These are phyloP conservation scores for Cyprinodon diabolis DNA, from an alignment of 2,797 vertebrate species.

Conservation along the genomic window DNA sequence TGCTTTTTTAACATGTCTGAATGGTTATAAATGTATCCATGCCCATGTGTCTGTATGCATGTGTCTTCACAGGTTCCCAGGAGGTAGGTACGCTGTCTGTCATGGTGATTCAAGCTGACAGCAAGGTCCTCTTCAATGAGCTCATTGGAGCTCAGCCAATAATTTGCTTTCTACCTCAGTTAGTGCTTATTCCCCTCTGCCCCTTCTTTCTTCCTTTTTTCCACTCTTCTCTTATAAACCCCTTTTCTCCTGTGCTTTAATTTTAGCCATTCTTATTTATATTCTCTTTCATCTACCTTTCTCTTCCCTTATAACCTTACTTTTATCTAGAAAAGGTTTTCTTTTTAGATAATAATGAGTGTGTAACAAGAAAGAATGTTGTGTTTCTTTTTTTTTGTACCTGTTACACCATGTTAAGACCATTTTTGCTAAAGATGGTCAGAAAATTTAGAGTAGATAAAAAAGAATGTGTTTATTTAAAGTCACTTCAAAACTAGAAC, in stretches of 20 bases:
- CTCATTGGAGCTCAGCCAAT: constrained; percentile 68
- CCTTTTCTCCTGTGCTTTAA: constrained; percentile 41
- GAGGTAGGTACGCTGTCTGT: constrained; percentile 63
- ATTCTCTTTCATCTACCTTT: constrained; percentile 42
- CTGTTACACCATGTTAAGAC: constrained; percentile 27
- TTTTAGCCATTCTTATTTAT: constrained; percentile 49
- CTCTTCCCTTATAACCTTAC: constrained; percentile 30
- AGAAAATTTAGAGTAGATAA: constrained; percentile 17
- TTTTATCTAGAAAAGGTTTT: constrained; percentile 33
- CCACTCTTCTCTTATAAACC: constrained; percentile 12
- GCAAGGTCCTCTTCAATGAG: constrained; percentile 66
- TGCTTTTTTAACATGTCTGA: not conserved
- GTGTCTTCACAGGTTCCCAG: constrained; percentile 34
- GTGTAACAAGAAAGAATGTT: constrained; percentile 42
- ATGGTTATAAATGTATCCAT: not conserved
- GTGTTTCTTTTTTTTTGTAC: constrained; percentile 18
- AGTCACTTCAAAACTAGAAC: not conserved
- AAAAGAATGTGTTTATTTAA: not conserved
- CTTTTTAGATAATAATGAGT: constrained; percentile 44
- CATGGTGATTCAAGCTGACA: constrained; percentile 64
- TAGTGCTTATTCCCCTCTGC: constrained; percentile 27
- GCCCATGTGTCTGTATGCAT: not conserved
- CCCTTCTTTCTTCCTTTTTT: constrained; percentile 3
- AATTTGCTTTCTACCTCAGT: constrained; percentile 54
- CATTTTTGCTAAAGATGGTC: constrained; percentile 31